These are phyloP conservation scores for Poeciliopsis presidionis DNA, from an alignment of 2,797 vertebrate genomes.

Conservation along the genomic window DNA sequence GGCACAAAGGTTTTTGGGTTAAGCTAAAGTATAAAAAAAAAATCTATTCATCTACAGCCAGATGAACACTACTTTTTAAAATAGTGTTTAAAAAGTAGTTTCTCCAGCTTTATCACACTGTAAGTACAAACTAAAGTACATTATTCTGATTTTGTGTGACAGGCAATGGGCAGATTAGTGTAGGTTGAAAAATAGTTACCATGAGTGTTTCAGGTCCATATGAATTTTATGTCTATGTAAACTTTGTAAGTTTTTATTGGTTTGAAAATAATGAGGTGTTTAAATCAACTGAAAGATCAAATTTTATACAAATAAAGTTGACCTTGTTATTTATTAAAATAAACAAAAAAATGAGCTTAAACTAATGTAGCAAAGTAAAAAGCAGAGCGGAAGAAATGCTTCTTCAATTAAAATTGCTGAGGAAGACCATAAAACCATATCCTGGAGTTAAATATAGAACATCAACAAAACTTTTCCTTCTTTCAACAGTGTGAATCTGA, in stretches of 20 bases:
- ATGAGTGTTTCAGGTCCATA: neutral
- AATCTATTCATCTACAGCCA: too few species aligned
- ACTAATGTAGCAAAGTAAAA: neutral
- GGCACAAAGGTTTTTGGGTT: too few species aligned
- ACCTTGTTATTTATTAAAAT: neutral
- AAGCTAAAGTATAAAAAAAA: too few species aligned
- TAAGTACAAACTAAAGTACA: neutral
- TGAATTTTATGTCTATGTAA: neutral
- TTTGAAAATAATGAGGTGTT: neutral
- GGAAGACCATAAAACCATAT: neutral
- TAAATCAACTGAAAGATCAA: neutral
- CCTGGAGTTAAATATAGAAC: neutral
- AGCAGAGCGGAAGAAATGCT: neutral
- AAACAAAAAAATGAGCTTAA: neutral
- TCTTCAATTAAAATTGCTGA: neutral
- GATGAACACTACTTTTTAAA: too few species aligned
- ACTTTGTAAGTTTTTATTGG: neutral
- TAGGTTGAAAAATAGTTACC: too few species aligned
- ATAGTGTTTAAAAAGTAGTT: too few species aligned
- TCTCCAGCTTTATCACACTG: neutral
- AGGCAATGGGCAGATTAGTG: neutral
- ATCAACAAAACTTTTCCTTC: conserved; percentile 40
- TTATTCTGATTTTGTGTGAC: neutral
- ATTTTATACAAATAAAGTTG: too few species aligned
- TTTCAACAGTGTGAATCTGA: conserved; percentile 44